phyloP scores from a whole-genome alignment of 2,888 invertebrate genomes.

The Didymodactylos carnosus region DNA sequence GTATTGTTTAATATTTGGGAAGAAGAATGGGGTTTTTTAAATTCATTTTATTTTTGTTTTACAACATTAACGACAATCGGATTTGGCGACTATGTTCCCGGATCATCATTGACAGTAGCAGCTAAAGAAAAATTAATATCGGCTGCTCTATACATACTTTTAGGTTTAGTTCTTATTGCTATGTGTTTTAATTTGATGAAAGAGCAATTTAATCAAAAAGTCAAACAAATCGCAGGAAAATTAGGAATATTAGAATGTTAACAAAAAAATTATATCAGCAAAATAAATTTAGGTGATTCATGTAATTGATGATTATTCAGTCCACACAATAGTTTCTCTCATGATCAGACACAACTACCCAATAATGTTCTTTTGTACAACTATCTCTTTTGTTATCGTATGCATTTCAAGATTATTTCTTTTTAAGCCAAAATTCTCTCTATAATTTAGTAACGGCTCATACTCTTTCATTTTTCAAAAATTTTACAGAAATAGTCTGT shows the following conservation, averaged over 20 bases:
- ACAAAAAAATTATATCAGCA: too few relatives aligned
- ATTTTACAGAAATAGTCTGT: too few relatives aligned
- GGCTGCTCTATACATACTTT: constrained; percentile 6
- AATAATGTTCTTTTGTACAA: too few relatives aligned
- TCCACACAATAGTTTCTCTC: too few relatives aligned
- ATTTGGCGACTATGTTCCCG: constrained; percentile 14
- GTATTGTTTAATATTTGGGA: constrained; percentile 18
- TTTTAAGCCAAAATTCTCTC: too few relatives aligned
- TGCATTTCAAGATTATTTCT: too few relatives aligned
- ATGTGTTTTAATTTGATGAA: constrained; percentile 13
- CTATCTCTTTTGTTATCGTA: too few relatives aligned
- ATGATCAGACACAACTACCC: too few relatives aligned
- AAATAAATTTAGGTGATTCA: too few relatives aligned
- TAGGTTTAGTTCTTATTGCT: constrained; percentile 13
- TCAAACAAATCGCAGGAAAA: constrained; percentile 6
- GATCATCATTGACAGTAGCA: constrained; percentile 5
- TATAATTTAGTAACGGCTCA: too few relatives aligned
- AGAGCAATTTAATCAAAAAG: constrained; percentile 8
- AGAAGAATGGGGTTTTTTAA: constrained; percentile 11
- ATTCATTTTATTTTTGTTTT: constrained; percentile 15
- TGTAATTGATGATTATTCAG: too few relatives aligned
- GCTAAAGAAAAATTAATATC: neutral
- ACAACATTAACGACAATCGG: constrained; percentile 14
- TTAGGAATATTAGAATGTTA: neutral
- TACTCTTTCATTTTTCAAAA: too few relatives aligned